Base-by-base conservation (phyloP, 2,888 invertebrate genomes). In the Mimachlamys varia region DNA sequence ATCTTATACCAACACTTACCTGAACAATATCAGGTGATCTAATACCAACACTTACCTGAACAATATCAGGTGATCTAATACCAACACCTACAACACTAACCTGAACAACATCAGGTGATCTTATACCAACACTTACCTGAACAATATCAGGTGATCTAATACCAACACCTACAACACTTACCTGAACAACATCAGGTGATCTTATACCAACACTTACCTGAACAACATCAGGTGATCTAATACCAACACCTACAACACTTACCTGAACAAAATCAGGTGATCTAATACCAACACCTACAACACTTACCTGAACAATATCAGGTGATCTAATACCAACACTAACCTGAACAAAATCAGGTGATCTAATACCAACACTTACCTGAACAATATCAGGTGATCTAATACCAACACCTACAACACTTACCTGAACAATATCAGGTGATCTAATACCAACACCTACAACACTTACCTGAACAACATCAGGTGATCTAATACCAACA, bases 291-390 rank as follows among this genome's bases (percentile, higher is more conserved):
- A 62, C 10, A 22, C n/a, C 22, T 62, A 1, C n/a, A 4, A 62
- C 5, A n/a, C 7, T 62, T 92, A 95, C 95, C 92, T 94, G 94
- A 22, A 95, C 94, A 58, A 92, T 92, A 88, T 96, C 96, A 88
- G 93, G 92, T 12, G 94, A 90, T 4, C 95, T 91, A 19, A 92
- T 93, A n/a, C n/a, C n/a, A n/a, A 62, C 17, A 7, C 22, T 62
- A n/a, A 62, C 62, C 62, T 62, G 62, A 17, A 7, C 22, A 7
- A 22, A 1, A 62, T 5, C 62, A 22, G 62, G 22, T 62, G 22
- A 5, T 22, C n/a, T 62, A 3, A 62, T 62, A 22, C n/a, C 10
- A 10, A 62, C 17, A 7, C 22, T 62, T 62, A 62, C 62, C 62
- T 62, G 62, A 17, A 7, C 22, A 7, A 22, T 7, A 62, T 5